Base-by-base conservation (phyloP, 1,140 invertebrate species). In the Mylabris phalerata region DNA sequence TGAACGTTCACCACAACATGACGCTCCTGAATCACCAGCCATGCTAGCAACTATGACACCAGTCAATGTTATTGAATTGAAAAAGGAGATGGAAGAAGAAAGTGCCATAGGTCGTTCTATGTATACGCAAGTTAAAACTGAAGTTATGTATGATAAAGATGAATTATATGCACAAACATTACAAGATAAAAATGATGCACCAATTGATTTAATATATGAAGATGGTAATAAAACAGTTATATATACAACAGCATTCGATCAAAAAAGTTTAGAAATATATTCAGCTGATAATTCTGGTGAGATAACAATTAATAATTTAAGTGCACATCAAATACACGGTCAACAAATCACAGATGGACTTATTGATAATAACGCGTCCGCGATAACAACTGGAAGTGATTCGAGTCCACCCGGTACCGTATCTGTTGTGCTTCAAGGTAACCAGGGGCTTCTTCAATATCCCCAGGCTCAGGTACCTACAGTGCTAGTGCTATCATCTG, bases 141-240 rank as follows among this genome's bases (percentile, higher is more conserved):
- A 78, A 67, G 71, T 71, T 6, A 74, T 72, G 59, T 60, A 77
- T 59, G 78, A 77, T 9, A 75, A 79, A 48, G 78, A 80, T 55
- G 78, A 80, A 59, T 75, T 82, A 61, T 78, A 83, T 74, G 75
- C 78, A 66, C 77, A 82, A 54, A 77, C 75, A 50, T 81, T 82
- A 63, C 77, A 81, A n/a, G 81, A 83, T 39, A 84, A 73, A 76
- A 70, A 84, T 68, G 77, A 86, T 41, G 11, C 41, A 42, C 85
- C 84, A 58, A 87, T 89, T 65, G 87, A 89, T 75, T 74, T 89
- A 52, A 89, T 89, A 64, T 89, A 89, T 72, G 87, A 88, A 68
- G 87, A 89, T 63, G 87, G 87, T 26, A 87, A 87, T 68, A 87
- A 89, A 68, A 89, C 86, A 0, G 86, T 89, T 24, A 88, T 88